phyloP scores from a whole-genome alignment of 2,888 invertebrate species.

The Cephus runcator region DNA sequence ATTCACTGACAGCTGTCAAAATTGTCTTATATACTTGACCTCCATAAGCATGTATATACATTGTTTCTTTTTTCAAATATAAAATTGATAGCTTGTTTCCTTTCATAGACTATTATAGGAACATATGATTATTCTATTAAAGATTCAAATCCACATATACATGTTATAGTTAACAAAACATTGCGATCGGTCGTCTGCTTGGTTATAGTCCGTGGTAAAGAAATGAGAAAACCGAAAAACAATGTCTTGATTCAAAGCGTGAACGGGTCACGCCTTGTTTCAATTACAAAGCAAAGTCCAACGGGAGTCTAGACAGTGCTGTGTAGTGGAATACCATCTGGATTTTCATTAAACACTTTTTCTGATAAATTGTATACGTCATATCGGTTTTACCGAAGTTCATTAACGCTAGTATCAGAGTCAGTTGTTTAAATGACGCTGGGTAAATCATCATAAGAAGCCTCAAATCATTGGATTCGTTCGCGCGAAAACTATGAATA shows the following conservation, averaged over 20 bases:
- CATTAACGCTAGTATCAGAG: neutral
- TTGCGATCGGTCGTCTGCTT: neutral
- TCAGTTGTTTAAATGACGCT: neutral
- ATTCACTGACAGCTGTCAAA: neutral
- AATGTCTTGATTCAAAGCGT: neutral
- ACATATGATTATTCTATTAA: neutral
- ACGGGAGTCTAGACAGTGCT: conserved; percentile 56
- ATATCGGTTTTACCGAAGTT: neutral
- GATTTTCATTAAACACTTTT: neutral
- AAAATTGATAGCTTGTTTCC: neutral
- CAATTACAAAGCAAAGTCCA: conserved; percentile 42
- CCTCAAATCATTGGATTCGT: neutral
- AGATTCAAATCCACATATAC: neutral
- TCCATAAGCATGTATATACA: neutral
- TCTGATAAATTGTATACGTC: neutral
- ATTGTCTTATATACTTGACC: neutral
- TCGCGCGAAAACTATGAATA: neutral
- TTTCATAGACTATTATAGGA: neutral
- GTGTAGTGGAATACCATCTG: conserved; percentile 6
- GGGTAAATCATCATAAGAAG: neutral
- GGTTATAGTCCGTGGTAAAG: neutral
- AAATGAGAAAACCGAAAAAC: neutral
- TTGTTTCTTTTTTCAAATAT: neutral
- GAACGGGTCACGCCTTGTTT: neutral
- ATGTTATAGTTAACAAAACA: neutral